Base-by-base conservation (phyloP, 2,113 vertebrate genomes). In the Ursus arctos region DNA sequence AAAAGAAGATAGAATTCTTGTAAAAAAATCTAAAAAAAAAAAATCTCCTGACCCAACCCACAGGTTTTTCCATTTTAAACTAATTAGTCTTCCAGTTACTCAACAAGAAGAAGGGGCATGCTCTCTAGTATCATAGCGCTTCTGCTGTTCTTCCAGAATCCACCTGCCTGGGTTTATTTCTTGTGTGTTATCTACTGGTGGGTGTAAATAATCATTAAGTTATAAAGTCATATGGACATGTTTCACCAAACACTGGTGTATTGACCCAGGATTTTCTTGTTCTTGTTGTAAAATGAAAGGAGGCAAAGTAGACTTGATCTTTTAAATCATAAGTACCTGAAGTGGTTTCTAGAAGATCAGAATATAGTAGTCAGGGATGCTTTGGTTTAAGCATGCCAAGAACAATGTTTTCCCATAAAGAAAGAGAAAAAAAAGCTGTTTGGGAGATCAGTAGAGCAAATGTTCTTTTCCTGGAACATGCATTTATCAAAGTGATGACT, bases 211-310 rank as follows among this genome's bases (percentile, higher is more conserved):
- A 74, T 36, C 55, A 53, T 51, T 77, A 85, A 61, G 10, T 43
- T 92, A 49, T 63, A 74, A 91, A 89, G 53, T 55, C 65, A 61
- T 79, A 47, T 76, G 22, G 59, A 53, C 43, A 7, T 65, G 16
- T 72, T 89, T 95, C 16, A 94, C 63, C 85, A 93, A 91, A 61
- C 83, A 55, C 28, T 90, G 69, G 1, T 86, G 12, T 94, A 61
- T 93, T 84, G 67, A 87, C n/a, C 47, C 36, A 76, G 51, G 24
- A 4, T 1, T 65, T 94, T 96, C 55, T 93, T 84, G 28, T 77
- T 92, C 40, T 85, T 93, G 28, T 81, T 93, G 49, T 94, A 85
- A 96, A 85, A 31, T 85, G 40, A 14, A 90, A 95, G 26, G 67
- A 86, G 53, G 19, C 10, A 80, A 94, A 88, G 31, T 90, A 95